phyloP scores from a whole-genome alignment of 2,113 vertebrate genomes.

The Xenopus tropicalis region UCB_Xtro_10.0 CM004447.2:31391001-31391500 shows the following conservation, averaged over 20 bases:
- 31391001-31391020: no score
- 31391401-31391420: constrained; percentile 23
- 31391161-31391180: no score
- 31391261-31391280: constrained; percentile 13
- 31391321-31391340: not conserved
- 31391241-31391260: constrained; percentile 20
- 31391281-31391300: constrained; percentile 7
- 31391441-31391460: constrained; percentile 28
- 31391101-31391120: no score
- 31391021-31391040: not conserved
- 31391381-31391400: not conserved
- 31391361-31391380: not conserved
- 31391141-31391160: no score
- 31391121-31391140: no score
- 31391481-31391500: not conserved
- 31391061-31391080: constrained; percentile 8
- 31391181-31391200: no score
- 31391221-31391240: constrained; percentile 7
- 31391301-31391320: not conserved
- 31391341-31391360: constrained; percentile 2
- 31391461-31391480: constrained; percentile 36
- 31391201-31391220: no score
- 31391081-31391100: no score
- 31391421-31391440: constrained; percentile 27
- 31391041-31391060: not conserved